Percentiles rank a stretch among this genome's conserved stretches.
Evolutionary conservation across 2,113 vertebrate genomes (phyloP).

Genomic region (Mobula birostris): DNA sequence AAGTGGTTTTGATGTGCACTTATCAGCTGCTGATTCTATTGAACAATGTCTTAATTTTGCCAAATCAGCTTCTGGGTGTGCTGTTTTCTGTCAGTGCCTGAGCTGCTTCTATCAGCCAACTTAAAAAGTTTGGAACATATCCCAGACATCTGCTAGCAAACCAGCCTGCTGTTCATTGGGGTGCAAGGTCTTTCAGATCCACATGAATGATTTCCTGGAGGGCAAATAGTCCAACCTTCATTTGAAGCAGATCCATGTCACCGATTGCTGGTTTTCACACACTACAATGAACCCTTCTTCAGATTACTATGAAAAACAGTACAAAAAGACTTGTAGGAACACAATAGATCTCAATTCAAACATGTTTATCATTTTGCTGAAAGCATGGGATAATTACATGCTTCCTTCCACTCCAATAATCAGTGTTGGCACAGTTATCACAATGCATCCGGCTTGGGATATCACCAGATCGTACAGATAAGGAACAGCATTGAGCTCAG

Average conservation of each 20-base stretch:
- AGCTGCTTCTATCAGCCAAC: neutral
- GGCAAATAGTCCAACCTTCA: neutral
- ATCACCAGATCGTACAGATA: neutral
- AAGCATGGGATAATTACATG: neutral
- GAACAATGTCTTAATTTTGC: conserved; percentile 24
- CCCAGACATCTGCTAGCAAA: conserved; percentile 24
- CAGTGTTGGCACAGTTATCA: neutral
- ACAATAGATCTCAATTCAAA: neutral
- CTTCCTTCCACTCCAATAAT: neutral
- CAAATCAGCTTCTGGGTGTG: neutral
- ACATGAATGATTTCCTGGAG: neutral
- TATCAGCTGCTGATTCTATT: neutral
- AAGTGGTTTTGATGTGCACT: neutral
- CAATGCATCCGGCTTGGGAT: neutral
- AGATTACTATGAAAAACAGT: neutral
- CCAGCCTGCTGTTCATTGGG: neutral
- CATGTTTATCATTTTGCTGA: neutral
- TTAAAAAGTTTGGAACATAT: conserved; percentile 5
- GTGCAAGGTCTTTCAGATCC: neutral
- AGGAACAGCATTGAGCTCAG: neutral
- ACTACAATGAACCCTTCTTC: neutral
- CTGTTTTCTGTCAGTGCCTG: neutral
- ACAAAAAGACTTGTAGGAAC: neutral
- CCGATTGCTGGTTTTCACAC: neutral
- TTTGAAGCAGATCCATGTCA: neutral